These are phyloP conservation scores for Stramonita haemastoma DNA, from an alignment of 2,888 invertebrate genomes.

Conservation along the genomic window DNA sequence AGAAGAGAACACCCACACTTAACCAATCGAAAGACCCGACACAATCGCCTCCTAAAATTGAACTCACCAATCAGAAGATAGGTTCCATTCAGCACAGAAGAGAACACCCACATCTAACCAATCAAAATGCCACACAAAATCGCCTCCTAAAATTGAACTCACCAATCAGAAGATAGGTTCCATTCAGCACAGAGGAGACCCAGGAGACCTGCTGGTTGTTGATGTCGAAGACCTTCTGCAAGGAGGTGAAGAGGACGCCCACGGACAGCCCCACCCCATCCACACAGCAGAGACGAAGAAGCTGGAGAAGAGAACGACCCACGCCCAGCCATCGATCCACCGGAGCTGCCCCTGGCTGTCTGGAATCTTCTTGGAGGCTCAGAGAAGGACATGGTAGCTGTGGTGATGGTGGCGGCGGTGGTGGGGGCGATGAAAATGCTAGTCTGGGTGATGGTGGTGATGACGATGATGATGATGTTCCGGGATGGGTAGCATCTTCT, in stretches of 20 bases:
- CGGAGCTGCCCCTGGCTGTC: conserved; percentile 74
- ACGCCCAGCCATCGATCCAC: conserved; percentile 98
- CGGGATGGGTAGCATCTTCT: too few species aligned
- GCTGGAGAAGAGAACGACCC: conserved; percentile 91
- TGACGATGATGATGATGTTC: background rate
- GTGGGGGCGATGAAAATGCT: background rate
- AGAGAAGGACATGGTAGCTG: background rate
- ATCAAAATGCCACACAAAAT: too few species aligned
- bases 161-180: conserved; percentile 74
- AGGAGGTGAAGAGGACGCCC: conserved; percentile 84
- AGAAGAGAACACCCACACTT: conserved; percentile 82
- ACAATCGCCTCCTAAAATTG: background rate
- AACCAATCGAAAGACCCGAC: too few species aligned
- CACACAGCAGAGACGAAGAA: conserved; percentile 96
- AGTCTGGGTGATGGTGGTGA: background rate
- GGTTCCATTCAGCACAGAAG: conserved; percentile 89
- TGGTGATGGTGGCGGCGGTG: background rate
- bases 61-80: conserved; percentile 28
- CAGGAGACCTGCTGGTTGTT: conserved; percentile 87
- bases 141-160: background rate
- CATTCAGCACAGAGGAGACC: conserved; percentile 92
- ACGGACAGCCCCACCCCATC: conserved; percentile 96
- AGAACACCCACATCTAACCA: conserved; percentile 77
- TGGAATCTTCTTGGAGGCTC: background rate
- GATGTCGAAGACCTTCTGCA: conserved; percentile 84